Evolutionary conservation across 2,888 invertebrate species (phyloP).

Genomic region (Bursaphelenchus okinawaensis): DNA sequence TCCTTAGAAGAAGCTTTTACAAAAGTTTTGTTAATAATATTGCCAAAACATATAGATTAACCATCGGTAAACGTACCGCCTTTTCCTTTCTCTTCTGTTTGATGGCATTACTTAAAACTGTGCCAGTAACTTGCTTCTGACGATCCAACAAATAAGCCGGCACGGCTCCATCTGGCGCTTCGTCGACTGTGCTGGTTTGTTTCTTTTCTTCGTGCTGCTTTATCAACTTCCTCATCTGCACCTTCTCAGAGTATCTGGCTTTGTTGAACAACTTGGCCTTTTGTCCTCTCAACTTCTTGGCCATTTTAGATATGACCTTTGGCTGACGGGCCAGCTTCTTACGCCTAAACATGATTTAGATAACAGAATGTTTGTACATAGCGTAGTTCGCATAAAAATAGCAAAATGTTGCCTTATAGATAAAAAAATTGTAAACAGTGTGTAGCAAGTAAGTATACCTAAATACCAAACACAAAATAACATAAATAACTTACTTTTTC

Average conservation of each 20-base stretch:
- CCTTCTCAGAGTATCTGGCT: conserved; percentile 91
- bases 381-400: too few species aligned
- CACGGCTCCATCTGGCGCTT: conserved; percentile 78
- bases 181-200: conserved; percentile 69
- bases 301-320: conserved; percentile 82
- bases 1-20: too few species aligned
- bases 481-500: conserved; percentile 66
- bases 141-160: conserved; percentile 95
- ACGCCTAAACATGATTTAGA: conserved; percentile 64
- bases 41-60: too few species aligned
- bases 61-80: conserved; percentile 65
- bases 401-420: too few species aligned
- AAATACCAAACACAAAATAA: not conserved
- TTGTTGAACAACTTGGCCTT: conserved; percentile 97
- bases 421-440: too few species aligned
- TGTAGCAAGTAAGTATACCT: too few species aligned
- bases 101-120: conserved; percentile 95
- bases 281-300: conserved; percentile 83
- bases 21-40: too few species aligned
- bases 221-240: conserved; percentile 63
- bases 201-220: conserved; percentile 93
- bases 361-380: too few species aligned
- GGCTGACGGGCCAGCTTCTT: conserved; percentile 91
- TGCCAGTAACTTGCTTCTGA: conserved; percentile 85
- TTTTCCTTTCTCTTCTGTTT: conserved; percentile 99